Evolutionary conservation across 2,797 vertebrate genomes (phyloP).

Genomic region (Naso thynnoides): DNA sequence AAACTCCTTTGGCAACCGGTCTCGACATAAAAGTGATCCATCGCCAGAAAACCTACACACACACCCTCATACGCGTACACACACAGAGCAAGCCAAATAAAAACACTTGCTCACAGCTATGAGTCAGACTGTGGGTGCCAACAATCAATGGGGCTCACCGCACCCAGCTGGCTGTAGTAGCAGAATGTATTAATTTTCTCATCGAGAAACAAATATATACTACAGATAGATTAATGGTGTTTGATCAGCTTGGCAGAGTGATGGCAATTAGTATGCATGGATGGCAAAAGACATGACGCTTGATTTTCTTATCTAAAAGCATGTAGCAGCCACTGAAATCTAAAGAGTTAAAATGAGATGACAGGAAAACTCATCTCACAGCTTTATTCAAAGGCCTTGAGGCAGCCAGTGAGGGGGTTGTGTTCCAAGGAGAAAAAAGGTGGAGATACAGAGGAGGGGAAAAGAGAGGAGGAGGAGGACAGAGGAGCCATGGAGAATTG

Average conservation of each 20-base stretch:
- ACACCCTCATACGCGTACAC: conserved; percentile 4
- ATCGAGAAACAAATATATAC: conserved; percentile 79
- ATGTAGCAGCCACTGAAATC: conserved; percentile 46
- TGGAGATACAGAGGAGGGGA: not conserved
- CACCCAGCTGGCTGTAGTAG: conserved; percentile 70
- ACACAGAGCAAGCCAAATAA: conserved; percentile 60
- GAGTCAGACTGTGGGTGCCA: conserved; percentile 76
- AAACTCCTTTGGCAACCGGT: conserved; percentile 66
- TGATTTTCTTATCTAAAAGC: conserved; percentile 51
- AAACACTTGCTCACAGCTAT: conserved; percentile 69
- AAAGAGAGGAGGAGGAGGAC: not conserved
- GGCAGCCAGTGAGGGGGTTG: conserved; percentile 12
- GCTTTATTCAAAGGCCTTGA: conserved; percentile 13
- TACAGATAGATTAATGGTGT: conserved; percentile 81
- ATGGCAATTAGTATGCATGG: conserved; percentile 66
- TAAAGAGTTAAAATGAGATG: conserved; percentile 21
- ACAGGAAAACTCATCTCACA: conserved; percentile 19
- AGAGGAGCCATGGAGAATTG: conserved; percentile 57
- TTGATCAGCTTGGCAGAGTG: conserved; percentile 74
- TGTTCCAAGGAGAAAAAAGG: conserved; percentile 23
- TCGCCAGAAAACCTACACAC: conserved; percentile 32
- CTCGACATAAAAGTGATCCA: conserved; percentile 53
- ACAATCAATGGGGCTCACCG: conserved; percentile 72
- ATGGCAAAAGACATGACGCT: conserved; percentile 44
- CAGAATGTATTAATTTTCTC: conserved; percentile 76